Conservation (phyloP, 2,888 invertebrate genomes). For the Oscheius sp. region DNA sequence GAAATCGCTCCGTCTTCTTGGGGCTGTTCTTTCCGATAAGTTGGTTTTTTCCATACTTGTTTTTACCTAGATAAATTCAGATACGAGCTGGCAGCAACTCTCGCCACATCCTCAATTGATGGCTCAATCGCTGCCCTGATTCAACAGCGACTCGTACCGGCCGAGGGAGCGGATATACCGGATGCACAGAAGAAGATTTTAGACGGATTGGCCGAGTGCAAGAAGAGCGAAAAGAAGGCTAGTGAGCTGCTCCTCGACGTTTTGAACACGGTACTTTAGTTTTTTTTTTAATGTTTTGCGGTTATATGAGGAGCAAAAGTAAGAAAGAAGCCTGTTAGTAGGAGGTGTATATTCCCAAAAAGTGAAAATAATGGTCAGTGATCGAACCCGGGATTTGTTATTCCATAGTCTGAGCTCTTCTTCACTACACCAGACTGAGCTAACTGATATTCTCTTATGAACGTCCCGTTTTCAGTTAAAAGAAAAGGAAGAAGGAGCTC, state of each 20-base stretch:
- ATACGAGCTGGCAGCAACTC: constrained; percentile 18
- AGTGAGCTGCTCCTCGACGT: constrained; percentile 40
- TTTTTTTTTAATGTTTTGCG: background rate
- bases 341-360: too few relatives aligned
- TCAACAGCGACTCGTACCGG: constrained; percentile 35
- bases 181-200: constrained; percentile 39
- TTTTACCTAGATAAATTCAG: constrained; percentile 11
- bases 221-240: constrained; percentile 10
- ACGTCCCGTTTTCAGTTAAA: constrained; percentile 17
- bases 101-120: constrained; percentile 25
- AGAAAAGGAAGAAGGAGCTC: constrained; percentile 40
- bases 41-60: background rate
- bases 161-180: constrained; percentile 39
- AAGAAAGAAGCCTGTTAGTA: too few relatives aligned
- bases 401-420: too few relatives aligned
- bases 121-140: constrained; percentile 40
- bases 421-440: too few relatives aligned
- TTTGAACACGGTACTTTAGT: constrained; percentile 34
- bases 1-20: constrained; percentile 42
- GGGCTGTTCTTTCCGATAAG: constrained; percentile 46
- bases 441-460: too few relatives aligned
- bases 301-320: too few relatives aligned
- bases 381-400: too few relatives aligned
- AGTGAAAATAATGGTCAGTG: too few relatives aligned
- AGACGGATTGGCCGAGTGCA: constrained; percentile 34